phyloP scores from a whole-genome alignment of 2,888 invertebrate genomes.

The Watsonalla binaria region DNA sequence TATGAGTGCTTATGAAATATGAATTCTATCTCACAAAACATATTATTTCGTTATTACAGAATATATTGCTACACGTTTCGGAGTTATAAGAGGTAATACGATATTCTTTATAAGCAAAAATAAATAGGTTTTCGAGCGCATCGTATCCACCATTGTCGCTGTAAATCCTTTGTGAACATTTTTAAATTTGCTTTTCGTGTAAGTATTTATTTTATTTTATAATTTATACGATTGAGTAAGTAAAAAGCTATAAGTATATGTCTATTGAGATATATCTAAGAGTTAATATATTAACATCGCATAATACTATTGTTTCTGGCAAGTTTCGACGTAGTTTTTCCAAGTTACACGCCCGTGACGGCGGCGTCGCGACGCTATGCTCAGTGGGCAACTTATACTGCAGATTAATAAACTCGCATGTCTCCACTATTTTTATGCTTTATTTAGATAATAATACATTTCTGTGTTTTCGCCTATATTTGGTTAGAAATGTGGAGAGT shows the following conservation, averaged over 20 bases:
- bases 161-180: conserved; percentile 4
- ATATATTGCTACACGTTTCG: conserved; percentile 64
- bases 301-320: neutral
- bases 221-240: too few relatives aligned
- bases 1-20: conserved; percentile 75
- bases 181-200: neutral
- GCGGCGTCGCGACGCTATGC: conserved; percentile 46
- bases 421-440: too few relatives aligned
- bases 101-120: conserved; percentile 52
- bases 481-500: too few relatives aligned
- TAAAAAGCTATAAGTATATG: too few relatives aligned
- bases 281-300: too few relatives aligned
- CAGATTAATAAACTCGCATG: neutral
- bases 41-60: conserved; percentile 74
- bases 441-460: too few relatives aligned
- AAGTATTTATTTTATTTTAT: neutral
- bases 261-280: too few relatives aligned
- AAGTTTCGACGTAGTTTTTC: neutral
- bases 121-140: conserved; percentile 36
- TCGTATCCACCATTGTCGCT: conserved; percentile 26
- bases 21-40: conserved; percentile 73
- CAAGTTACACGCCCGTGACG: conserved; percentile 38
- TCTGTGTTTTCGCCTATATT: too few relatives aligned
- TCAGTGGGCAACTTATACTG: neutral
- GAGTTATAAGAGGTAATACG: conserved; percentile 47